Evolutionary conservation across 2,797 vertebrate genomes (phyloP).

Genomic region (Onychomys torridus): DNA sequence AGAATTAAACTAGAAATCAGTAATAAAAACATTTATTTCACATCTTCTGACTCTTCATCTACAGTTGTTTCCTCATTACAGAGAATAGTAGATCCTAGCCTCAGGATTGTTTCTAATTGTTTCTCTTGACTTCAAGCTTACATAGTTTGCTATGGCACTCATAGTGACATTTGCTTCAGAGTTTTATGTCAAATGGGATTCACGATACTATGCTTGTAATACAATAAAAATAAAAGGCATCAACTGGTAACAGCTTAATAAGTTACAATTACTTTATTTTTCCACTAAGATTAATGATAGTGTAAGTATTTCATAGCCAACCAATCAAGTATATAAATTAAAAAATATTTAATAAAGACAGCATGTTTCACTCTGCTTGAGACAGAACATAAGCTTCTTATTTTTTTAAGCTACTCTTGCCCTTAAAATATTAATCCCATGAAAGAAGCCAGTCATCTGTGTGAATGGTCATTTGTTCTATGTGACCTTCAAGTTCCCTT

Average conservation of each 20-base stretch:
- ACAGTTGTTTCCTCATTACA: neutral
- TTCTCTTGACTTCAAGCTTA: neutral
- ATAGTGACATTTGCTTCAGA: neutral
- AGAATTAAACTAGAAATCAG: neutral
- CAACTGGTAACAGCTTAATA: neutral
- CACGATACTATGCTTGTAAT: neutral
- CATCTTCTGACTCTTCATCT: neutral
- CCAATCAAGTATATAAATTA: neutral
- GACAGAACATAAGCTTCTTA: neutral
- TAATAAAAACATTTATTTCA: neutral
- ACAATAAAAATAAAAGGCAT: neutral
- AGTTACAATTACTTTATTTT: neutral
- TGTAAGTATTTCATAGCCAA: slow-evolving; percentile 15
- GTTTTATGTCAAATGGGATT: neutral
- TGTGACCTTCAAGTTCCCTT: slow-evolving; percentile 19
- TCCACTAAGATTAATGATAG: neutral
- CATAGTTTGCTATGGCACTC: neutral
- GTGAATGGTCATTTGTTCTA: neutral
- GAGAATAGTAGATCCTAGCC: neutral
- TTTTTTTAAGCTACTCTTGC: neutral
- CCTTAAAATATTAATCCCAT: slow-evolving; percentile 31
- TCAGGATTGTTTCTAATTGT: neutral
- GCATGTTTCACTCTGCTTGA: neutral
- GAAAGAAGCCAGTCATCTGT: neutral
- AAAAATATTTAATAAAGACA: neutral